These are phyloP conservation scores for Bothrops jararaca DNA, from an alignment of 2,113 vertebrate species.

Conservation along the genomic window DNA sequence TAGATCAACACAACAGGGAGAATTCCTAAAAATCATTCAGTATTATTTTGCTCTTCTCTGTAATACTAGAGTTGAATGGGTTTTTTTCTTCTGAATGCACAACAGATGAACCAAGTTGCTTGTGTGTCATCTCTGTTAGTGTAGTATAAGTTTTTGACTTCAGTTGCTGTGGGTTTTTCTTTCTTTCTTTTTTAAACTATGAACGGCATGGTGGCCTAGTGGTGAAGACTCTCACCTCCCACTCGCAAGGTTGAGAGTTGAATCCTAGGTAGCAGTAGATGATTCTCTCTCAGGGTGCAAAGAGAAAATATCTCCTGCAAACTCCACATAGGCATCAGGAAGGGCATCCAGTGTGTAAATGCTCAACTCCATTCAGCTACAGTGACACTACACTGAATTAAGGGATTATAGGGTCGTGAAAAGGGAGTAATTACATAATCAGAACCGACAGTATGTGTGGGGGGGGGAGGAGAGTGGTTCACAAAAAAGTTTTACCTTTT, in stretches of 20 bases:
- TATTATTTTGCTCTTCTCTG: not conserved
- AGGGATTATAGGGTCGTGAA: not conserved
- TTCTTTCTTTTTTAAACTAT: not conserved
- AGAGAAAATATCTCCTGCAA: too few species aligned
- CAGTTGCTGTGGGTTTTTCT: not conserved
- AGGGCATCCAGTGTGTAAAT: too few species aligned
- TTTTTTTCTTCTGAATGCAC: not conserved
- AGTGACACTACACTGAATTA: too few species aligned
- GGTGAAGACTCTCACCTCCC: too few species aligned
- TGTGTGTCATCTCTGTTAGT: not conserved
- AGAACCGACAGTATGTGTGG: not conserved
- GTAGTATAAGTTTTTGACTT: not conserved
- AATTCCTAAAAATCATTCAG: not conserved
- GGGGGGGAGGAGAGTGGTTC: not conserved
- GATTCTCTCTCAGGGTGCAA: too few species aligned
- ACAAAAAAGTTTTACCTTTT: not conserved
- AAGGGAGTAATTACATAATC: not conserved
- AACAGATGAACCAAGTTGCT: not conserved
- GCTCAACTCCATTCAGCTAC: too few species aligned
- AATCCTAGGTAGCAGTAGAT: too few species aligned
- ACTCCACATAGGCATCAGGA: too few species aligned
- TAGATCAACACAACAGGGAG: not conserved
- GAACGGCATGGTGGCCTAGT: too few species aligned
- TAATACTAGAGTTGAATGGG: not conserved
- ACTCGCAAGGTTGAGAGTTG: too few species aligned